Evolutionary conservation across 2,888 invertebrate genomes (phyloP), one percentile per base, ranked within the genome.

Genomic region (Lymantria monacha): DNA sequence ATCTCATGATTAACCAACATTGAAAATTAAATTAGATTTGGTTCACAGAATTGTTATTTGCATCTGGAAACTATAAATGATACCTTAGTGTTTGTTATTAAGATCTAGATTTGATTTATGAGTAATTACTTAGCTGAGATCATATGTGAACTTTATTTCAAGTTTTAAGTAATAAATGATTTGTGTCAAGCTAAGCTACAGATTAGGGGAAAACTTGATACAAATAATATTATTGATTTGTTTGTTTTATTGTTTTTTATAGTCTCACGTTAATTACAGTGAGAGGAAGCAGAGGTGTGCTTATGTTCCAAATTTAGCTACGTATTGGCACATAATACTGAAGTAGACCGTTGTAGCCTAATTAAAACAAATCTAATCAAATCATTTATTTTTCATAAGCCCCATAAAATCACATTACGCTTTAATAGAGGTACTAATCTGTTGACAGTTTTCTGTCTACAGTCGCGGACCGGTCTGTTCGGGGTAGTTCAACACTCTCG

Each of bases 11-110:
- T 81, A 83, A 84, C 83, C 83, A 83, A 72, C 72, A 63, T 70
- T 72, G 71, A 77, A 81, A 83, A 84, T 83, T 83, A 83, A 84
- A 83, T 84, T 81, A 83, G 76, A 30, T 61, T 57, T 55, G 8
- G 40, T 15, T 9, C 8, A 52, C 52, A 42, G 13, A 30, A 3
- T 3, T 42, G 8, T 13, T 9, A 42, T 7, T 14, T 42, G 8
- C n/a, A 40, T 12, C 0, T 42, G 42, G 8, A 8, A 15, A 22
- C 7, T 22, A 22, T 15, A 42, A 22, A 9, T 13, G 2, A 8
- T 15, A 15, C 22, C 42, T 14, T 22, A 22, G 9, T 42, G 1
- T n/a, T 42, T 9, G 9, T 22, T n/a, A 42, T 11, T 50, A 66
- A 22, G 40, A 51, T 48, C 51, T 41, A 22, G 46, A 7, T 43